These are phyloP conservation scores for Corydoras sp. DNA, from an alignment of 2,113 vertebrate species.

Conservation along the genomic window DNA sequence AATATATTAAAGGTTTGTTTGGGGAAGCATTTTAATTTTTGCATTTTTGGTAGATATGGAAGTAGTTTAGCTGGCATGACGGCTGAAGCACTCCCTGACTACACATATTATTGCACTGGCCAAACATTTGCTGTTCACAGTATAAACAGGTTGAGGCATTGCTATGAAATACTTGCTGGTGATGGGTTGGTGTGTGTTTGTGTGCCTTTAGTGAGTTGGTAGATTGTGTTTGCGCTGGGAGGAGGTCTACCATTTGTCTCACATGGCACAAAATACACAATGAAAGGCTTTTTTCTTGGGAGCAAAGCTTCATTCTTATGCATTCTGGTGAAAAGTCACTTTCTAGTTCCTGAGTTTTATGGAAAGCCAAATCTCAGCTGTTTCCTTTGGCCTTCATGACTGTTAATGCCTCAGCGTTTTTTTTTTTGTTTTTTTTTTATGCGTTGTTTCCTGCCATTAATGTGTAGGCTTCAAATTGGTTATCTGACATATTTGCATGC, in stretches of 20 bases:
- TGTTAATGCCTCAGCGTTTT: neutral
- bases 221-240: conserved; percentile 37
- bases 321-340: neutral
- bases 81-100: conserved; percentile 14
- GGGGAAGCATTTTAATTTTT: too few relatives aligned
- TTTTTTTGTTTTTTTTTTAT: neutral
- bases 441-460: conserved; percentile 1
- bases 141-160: neutral
- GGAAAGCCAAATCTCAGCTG: conserved; percentile 6
- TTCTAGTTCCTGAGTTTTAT: conserved; percentile 12
- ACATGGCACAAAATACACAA: conserved; percentile 17
- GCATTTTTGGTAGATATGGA: too few relatives aligned
- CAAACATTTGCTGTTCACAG: conserved; percentile 12
- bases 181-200: neutral
- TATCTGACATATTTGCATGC: too few relatives aligned
- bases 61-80: neutral
- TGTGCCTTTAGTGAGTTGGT: neutral
- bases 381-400: neutral
- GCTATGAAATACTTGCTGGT: conserved; percentile 6
- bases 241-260: conserved; percentile 24
- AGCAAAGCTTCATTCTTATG: neutral
- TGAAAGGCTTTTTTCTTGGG: neutral
- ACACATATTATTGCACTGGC: neutral
- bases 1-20: too few relatives aligned
- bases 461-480: too few relatives aligned